phyloP scores from a whole-genome alignment of 2,888 invertebrate species.

The Nesidiocoris tenuis region DNA sequence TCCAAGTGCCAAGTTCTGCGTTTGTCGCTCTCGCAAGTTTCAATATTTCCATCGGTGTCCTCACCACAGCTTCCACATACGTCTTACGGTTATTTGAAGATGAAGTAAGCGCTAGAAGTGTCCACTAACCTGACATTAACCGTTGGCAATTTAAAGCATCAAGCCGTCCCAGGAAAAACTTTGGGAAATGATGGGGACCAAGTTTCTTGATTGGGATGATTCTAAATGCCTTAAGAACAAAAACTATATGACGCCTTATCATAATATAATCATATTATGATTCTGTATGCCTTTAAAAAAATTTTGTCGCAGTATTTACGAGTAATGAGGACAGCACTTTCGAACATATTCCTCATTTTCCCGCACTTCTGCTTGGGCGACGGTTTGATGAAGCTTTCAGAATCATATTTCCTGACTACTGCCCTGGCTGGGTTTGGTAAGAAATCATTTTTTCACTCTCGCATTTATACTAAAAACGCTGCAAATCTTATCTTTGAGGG shows the following conservation, averaged over 20 bases:
- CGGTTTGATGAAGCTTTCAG: slow-evolving; percentile 59
- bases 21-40: slow-evolving; percentile 79
- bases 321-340: slow-evolving; percentile 34
- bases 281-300: no score
- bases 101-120: slow-evolving; percentile 36
- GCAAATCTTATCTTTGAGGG: no score
- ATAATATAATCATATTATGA: not conserved
- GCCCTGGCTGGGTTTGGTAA: slow-evolving; percentile 43
- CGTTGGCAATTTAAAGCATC: no score
- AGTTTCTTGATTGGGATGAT: no score
- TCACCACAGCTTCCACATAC: slow-evolving; percentile 60
- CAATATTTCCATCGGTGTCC: slow-evolving; percentile 76
- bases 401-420: slow-evolving; percentile 51
- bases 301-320: slow-evolving; percentile 42
- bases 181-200: no score
- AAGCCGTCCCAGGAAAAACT: no score
- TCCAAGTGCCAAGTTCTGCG: slow-evolving; percentile 74
- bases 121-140: no score
- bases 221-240: no score
- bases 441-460: not conserved
- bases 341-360: slow-evolving; percentile 60
- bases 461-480: no score
- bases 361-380: slow-evolving; percentile 88
- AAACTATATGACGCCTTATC: not conserved
- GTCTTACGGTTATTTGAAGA: slow-evolving; percentile 52